Conservation (phyloP, 2,113 vertebrate genomes). For the Potamarius usumacintae region DNA sequence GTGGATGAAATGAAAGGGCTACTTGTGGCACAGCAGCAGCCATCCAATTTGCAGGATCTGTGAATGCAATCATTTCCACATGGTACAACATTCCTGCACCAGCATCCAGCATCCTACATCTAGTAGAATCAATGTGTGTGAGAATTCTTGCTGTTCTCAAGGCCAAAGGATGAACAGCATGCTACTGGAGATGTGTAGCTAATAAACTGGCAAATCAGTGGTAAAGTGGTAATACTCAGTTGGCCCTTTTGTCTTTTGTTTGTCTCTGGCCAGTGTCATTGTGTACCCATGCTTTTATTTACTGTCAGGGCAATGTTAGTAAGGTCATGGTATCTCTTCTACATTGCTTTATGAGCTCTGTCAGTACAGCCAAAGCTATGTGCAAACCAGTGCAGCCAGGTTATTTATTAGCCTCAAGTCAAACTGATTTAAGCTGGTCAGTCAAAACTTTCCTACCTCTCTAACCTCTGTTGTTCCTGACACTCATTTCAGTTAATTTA, state of each 20-base stretch:
- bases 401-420: conserved; percentile 57
- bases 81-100: conserved; percentile 8
- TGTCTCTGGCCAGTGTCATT: not conserved
- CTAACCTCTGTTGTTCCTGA: not conserved
- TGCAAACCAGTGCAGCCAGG: conserved; percentile 53
- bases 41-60: conserved; percentile 12
- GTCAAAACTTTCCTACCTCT: conserved; percentile 37
- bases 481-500: not conserved
- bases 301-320: conserved; percentile 47
- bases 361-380: conserved; percentile 48
- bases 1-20: conserved; percentile 1
- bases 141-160: conserved; percentile 18
- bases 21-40: not conserved
- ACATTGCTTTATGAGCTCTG: conserved; percentile 58
- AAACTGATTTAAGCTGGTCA: conserved; percentile 40
- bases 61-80: conserved; percentile 20
- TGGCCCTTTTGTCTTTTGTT: not conserved
- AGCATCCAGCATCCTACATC: not conserved
- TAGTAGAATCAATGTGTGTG: not conserved
- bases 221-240: not conserved
- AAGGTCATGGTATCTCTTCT: conserved; percentile 51
- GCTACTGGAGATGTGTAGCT: not conserved
- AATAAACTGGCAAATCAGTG: conserved; percentile 4
- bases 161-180: not conserved
- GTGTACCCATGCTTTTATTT: conserved; percentile 57